These are phyloP conservation scores for Drosophila demipolita DNA, from an alignment of 2,888 invertebrate species.

Conservation along the genomic window DNA sequence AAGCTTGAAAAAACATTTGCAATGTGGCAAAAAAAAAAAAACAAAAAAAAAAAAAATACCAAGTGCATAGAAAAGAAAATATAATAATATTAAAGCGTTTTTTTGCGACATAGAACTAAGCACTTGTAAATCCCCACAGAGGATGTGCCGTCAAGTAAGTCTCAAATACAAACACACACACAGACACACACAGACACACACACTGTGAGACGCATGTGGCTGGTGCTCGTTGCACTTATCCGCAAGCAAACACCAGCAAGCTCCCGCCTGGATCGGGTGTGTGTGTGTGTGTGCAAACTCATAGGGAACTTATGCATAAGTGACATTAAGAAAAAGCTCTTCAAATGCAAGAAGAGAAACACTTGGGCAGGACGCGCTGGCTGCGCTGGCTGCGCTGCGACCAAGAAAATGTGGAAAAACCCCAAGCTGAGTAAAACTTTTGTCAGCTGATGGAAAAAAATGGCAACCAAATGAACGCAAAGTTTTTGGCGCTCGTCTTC, in stretches of 20 bases:
- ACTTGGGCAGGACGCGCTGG: slow-evolving; percentile 72
- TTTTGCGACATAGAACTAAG: slow-evolving; percentile 79
- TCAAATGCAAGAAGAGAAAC: slow-evolving; percentile 78
- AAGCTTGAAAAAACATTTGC: slow-evolving; percentile 15
- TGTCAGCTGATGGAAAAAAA: slow-evolving; percentile 62
- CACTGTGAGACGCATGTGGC: slow-evolving; percentile 43
- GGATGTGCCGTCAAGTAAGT: slow-evolving; percentile 82
- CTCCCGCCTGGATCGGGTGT: slow-evolving; percentile 44
- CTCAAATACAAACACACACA: slow-evolving; percentile 73
- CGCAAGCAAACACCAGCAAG: slow-evolving; percentile 72
- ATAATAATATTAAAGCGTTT: slow-evolving; percentile 80
- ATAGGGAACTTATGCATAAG: slow-evolving; percentile 82
- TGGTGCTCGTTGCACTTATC: slow-evolving; percentile 71
- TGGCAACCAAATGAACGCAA: slow-evolving; percentile 74
- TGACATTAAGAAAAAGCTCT: slow-evolving; percentile 83
- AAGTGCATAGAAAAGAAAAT: slow-evolving; percentile 73
- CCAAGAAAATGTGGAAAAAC: slow-evolving; percentile 54
- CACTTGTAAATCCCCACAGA: slow-evolving; percentile 83
- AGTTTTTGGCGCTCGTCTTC: slow-evolving; percentile 71
- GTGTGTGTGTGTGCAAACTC: slow-evolving; percentile 58
- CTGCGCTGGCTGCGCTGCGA: slow-evolving; percentile 54
- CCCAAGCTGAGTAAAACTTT: slow-evolving; percentile 64
- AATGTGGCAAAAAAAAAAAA: slow-evolving; percentile 38
- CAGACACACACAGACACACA: slow-evolving; percentile 26
- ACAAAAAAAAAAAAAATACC: slow-evolving; percentile 28